Base-by-base conservation (phyloP, 2,113 vertebrate genomes). In the Platysteira castanea region DNA sequence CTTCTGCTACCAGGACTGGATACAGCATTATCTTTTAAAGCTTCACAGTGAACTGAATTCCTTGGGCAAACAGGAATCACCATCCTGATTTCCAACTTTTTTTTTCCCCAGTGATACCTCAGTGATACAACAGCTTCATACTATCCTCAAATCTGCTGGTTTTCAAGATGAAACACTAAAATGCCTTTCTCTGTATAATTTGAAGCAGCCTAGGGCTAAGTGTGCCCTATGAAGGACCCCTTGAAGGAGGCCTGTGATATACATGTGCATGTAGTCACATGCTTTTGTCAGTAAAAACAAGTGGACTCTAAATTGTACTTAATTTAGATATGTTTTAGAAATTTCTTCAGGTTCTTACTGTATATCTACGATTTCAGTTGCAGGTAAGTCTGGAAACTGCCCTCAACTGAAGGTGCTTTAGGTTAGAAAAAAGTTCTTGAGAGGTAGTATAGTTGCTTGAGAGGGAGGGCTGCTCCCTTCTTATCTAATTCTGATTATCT, bases 221-320 rank as follows among this genome's bases (percentile, higher is more conserved):
- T 33, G 26, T 78, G 57, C 6, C 50, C 50, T 64, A 4, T 24
- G 12, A 28, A 27, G 19, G 63, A 30, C 13, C 63, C 39, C 24
- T 63, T 50, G 23, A 21, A 86, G 63, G 47, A 31, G 28, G 11
- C 9, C 35, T 64, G 28, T 60, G 35, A 20, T 21, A 12, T 14
- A 4, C 0, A 0, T 4, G 28, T 53, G 20, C 31, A 63, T 5
- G 2, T 21, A 30, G 13, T 54, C 15, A 13, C 33, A 15, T 16
- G 19, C 11, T 23, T 52, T 24, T 52, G 18, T 47, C 50, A 46
- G 26, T 13, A 57, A 64, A 84, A 93, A n/a, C 16, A 57, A 26
- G 6, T 61, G 37, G 19, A 9, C 37, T 18, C 10, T 35, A 61
- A 84, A 20, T 64, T 47, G 17, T 42, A n/a, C 6, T 35, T 54